A percentile compares a stretch with the other conserved stretches of the same genome.
These are phyloP conservation scores for Phenganax marumi DNA, from an alignment of 92 coral and sea anemone genomes.

Conservation along the genomic window DNA sequence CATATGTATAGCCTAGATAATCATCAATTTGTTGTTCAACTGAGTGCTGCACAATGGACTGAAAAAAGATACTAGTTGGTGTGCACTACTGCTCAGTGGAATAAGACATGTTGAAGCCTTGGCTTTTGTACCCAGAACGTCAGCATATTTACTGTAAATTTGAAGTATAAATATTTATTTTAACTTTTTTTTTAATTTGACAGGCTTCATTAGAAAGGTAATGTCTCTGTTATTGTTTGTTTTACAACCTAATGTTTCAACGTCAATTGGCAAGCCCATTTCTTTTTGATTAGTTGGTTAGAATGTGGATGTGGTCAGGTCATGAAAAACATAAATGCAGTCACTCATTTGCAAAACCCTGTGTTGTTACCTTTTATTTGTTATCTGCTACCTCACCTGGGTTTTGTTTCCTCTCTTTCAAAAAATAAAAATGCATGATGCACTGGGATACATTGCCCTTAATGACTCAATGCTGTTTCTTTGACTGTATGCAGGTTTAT, in stretches of 20 bases:
- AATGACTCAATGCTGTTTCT: background rate
- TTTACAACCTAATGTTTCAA: background rate
- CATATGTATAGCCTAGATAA: too few species aligned
- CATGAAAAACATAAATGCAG: too few species aligned
- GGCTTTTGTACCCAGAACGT: too few species aligned
- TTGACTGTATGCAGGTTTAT: constrained; percentile 64
- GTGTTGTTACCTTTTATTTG: too few species aligned
- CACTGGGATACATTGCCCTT: background rate
- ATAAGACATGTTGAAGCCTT: too few species aligned
- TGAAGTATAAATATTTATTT: background rate
- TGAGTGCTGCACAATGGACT: too few species aligned
- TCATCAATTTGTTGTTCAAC: too few species aligned
- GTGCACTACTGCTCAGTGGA: too few species aligned
- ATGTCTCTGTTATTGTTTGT: constrained; percentile 19
- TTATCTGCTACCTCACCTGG: background rate
- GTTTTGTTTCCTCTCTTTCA: background rate
- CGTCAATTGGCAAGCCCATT: background rate
- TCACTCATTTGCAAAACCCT: too few species aligned
- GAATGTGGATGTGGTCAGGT: background rate
- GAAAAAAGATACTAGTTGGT: too few species aligned
- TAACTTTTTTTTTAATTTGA: constrained; percentile 41
- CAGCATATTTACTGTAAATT: background rate
- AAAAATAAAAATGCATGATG: background rate
- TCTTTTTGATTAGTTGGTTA: background rate
- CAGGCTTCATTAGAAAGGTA: constrained; percentile 97